Evolutionary conservation across 1,140 invertebrate species (phyloP), one percentile per base, ranked within the genome.

Genomic region (Solen grandis): DNA sequence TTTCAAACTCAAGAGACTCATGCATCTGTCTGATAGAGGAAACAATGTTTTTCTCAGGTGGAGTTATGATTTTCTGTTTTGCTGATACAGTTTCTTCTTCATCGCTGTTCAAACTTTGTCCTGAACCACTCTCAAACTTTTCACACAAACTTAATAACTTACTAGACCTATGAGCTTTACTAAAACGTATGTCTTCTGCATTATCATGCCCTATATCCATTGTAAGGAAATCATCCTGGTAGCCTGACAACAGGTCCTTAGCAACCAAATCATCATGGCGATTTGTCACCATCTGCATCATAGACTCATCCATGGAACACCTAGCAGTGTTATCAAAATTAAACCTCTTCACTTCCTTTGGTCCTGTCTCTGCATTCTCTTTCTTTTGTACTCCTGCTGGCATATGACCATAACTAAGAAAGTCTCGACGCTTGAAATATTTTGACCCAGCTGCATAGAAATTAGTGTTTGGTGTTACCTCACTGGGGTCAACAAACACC

Each of bases 121-220:
- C 80, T 62, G n/a, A 77, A 25, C 50, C 83, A 13, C 82, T 83
- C 76, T 90, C 89, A 85, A 90, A 89, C 41, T 86, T 76, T 68
- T 89, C 87, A 81, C 86, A 85, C 50, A 90, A 50, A 59, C 81
- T 87, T 59, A 89, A 82, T 41, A 90, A 80, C 62, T 90, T 90
- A 59, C 85, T 84, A 14, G 87, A 87, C 55, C 85, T 84, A 35
- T 86, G 86, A 0, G 83, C 84, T 62, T 85, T 75, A 38, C 86
- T 81, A 35, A 89, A 88, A 33, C 86, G 79, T 19, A 87, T 84
- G 73, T 86, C 84, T 66, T 85, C 83, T 10, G 57, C 65, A 4
- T 55, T 60, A 19, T 80, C 82, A 31, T 63, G 74, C 4, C 60
- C 82, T 29, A 77, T 41, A 13, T 81, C 82, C n/a, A 84, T 59